Conservation (phyloP, 2,888 invertebrate species). For the Scaptomyza flava region DNA sequence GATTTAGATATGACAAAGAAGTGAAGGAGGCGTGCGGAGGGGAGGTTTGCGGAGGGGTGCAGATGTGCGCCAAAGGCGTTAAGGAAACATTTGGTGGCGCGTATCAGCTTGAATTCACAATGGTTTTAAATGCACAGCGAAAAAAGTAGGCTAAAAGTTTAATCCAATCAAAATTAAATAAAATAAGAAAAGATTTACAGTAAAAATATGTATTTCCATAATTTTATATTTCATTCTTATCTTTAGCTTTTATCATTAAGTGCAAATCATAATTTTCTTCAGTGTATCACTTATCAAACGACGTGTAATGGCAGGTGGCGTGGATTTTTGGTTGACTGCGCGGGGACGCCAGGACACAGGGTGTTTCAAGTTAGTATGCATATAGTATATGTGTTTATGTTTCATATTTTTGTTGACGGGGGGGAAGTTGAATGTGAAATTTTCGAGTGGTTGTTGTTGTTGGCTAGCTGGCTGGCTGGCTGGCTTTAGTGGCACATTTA, state of each 20-base stretch:
- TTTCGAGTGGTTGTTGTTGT: slow-evolving; percentile 45
- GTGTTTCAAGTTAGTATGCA: slow-evolving; percentile 13
- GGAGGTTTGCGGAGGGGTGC: not conserved
- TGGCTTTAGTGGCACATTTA: slow-evolving; percentile 58
- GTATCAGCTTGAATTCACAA: slow-evolving; percentile 19
- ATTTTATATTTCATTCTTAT: too few species aligned
- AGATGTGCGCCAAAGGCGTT: slow-evolving; percentile 53
- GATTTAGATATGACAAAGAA: slow-evolving; percentile 60
- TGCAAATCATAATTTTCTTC: not conserved
- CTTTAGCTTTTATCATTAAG: too few species aligned
- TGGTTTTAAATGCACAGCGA: slow-evolving; percentile 25
- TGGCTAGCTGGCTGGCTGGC: slow-evolving; percentile 9
- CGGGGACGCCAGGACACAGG: slow-evolving; percentile 15
- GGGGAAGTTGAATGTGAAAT: slow-evolving; percentile 42
- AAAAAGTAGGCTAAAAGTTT: not conserved
- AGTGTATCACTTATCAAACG: slow-evolving; percentile 26
- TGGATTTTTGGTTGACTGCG: slow-evolving; percentile 26
- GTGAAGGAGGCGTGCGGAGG: too few species aligned
- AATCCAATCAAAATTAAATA: too few species aligned
- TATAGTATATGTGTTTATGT: not conserved
- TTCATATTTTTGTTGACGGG: slow-evolving; percentile 16
- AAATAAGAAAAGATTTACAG: too few species aligned
- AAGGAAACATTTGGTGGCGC: slow-evolving; percentile 41
- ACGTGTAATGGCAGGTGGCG: slow-evolving; percentile 37
- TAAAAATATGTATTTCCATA: too few species aligned